phyloP scores from a whole-genome alignment of 1,140 invertebrate genomes.

The Watersipora subatra region DNA sequence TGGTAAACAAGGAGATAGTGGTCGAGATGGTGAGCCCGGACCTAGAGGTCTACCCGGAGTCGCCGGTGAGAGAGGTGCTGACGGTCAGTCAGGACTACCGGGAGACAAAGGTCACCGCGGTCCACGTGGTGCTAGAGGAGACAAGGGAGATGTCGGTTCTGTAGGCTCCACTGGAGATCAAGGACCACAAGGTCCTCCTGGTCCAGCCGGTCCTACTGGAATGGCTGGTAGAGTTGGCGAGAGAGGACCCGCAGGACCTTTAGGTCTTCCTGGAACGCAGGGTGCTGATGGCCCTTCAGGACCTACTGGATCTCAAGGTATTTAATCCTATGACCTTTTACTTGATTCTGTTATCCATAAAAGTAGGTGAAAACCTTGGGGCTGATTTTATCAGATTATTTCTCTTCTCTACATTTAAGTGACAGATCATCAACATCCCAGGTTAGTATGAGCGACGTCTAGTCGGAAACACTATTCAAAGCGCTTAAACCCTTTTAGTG shows the following conservation, averaged over 20 bases:
- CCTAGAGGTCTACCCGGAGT: not conserved
- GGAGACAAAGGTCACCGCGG: not conserved
- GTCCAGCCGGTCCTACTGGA: slow-evolving; percentile 4
- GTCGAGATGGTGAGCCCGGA: not conserved
- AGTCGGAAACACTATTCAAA: too few species aligned
- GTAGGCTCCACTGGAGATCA: not conserved
- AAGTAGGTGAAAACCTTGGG: not conserved
- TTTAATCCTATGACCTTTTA: not conserved
- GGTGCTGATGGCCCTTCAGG: not conserved
- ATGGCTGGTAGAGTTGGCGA: not conserved
- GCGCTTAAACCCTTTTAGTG: too few species aligned
- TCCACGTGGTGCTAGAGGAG: not conserved
- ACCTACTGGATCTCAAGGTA: not conserved
- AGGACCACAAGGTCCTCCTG: not conserved
- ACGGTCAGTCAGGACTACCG: not conserved
- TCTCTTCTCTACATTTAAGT: too few species aligned
- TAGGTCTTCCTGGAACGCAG: not conserved
- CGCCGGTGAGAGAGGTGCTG: not conserved
- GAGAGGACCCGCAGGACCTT: not conserved
- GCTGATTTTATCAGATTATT: not conserved
- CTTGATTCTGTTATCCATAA: too few species aligned
- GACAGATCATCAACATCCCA: not conserved
- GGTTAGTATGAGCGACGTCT: not conserved
- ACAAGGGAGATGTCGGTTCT: not conserved
- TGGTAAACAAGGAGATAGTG: slow-evolving; percentile 5